phyloP scores from a whole-genome alignment of 2,888 invertebrate genomes.

The Dascillus cervinus region DNA sequence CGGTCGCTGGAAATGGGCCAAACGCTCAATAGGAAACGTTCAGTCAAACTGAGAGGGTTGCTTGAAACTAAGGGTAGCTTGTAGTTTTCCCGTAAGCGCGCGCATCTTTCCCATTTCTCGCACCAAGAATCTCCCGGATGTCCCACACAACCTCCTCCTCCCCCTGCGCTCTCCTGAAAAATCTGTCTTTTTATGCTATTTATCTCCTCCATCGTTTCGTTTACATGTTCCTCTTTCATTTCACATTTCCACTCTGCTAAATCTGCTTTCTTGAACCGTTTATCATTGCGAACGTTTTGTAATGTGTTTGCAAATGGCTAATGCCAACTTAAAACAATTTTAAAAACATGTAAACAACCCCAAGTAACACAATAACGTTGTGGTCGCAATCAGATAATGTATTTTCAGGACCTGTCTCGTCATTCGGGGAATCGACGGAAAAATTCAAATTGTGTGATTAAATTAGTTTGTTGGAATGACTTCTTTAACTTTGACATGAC shows the following conservation, averaged over 20 bases:
- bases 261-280: conserved; percentile 33
- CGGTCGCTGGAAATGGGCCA: conserved; percentile 9
- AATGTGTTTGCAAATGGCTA: too few relatives aligned
- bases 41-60: conserved; percentile 29
- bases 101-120: conserved; percentile 28
- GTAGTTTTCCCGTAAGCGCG: conserved; percentile 24
- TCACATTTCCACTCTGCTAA: conserved; percentile 35
- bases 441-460: too few relatives aligned
- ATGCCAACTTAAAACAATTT: too few relatives aligned
- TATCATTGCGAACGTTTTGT: conserved; percentile 27
- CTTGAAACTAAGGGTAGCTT: conserved; percentile 26
- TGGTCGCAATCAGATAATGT: too few relatives aligned
- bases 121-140: conserved; percentile 28
- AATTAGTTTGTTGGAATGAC: too few relatives aligned
- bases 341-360: too few relatives aligned
- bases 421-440: too few relatives aligned
- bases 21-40: conserved; percentile 21
- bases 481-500: too few relatives aligned
- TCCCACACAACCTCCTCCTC: conserved; percentile 23
- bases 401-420: too few relatives aligned
- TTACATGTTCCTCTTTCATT: conserved; percentile 36
- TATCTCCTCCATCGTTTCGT: conserved; percentile 35
- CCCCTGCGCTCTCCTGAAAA: too few relatives aligned
- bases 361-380: too few relatives aligned
- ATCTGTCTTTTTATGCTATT: conserved; percentile 35